Evolutionary conservation across 2,888 invertebrate genomes (phyloP).

Genomic region (Athalia circularis): DNA sequence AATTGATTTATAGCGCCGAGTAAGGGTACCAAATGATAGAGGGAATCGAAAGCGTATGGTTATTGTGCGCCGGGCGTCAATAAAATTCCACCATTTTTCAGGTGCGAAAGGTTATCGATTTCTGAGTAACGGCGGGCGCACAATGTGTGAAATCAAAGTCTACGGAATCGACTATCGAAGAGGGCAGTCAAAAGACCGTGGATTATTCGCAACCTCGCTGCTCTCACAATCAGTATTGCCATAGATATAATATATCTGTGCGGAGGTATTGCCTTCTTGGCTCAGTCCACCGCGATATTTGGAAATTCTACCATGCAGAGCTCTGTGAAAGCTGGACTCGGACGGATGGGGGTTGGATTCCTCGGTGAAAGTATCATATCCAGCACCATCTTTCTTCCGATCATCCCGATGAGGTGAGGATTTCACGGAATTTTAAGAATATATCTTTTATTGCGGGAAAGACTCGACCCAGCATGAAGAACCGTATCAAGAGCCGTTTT

Average conservation of each 20-base stretch:
- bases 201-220: conserved; percentile 15
- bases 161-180: no score
- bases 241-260: no score
- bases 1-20: background rate
- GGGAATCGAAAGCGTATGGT: background rate
- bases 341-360: no score
- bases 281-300: conserved; percentile 1
- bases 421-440: no score
- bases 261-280: conserved; percentile 7
- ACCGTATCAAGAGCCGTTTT: no score
- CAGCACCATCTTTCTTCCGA: no score
- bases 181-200: no score
- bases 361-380: no score
- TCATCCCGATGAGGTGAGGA: background rate
- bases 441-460: background rate
- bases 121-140: background rate
- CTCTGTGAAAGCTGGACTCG: background rate
- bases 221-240: background rate
- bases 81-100: conserved; percentile 13
- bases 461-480: background rate
- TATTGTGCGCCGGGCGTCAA: background rate
- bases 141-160: no score
- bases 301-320: background rate
- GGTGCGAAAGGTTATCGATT: background rate
- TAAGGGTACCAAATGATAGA: background rate